Percentiles rank a stretch among this genome's conserved stretches.
Evolutionary conservation across 2,888 invertebrate species (phyloP).

Genomic region (Punctoribates punctum): DNA sequence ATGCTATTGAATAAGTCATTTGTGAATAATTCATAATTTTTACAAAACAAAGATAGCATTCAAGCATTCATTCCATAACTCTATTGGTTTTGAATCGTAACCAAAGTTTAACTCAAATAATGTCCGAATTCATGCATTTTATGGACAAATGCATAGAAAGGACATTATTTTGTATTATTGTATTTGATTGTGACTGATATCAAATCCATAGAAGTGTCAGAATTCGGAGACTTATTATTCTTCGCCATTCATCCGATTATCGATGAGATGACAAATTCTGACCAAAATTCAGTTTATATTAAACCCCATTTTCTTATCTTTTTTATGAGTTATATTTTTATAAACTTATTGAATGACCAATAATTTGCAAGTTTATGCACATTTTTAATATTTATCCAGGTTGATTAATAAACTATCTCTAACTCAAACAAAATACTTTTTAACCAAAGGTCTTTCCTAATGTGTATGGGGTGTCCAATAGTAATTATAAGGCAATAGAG

Average conservation of each 20-base stretch:
- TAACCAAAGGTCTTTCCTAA: slow-evolving; percentile 22
- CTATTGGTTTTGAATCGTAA: background rate
- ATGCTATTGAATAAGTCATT: background rate
- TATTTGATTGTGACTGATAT: background rate
- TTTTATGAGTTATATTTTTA: slow-evolving; percentile 33
- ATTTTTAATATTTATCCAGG: slow-evolving; percentile 26
- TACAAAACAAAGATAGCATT: background rate
- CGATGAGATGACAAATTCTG: background rate
- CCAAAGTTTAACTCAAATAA: background rate
- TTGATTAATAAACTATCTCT: background rate
- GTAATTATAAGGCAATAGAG: background rate
- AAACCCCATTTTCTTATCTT: slow-evolving; percentile 15
- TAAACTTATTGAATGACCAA: slow-evolving; percentile 15
- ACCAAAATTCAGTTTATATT: background rate
- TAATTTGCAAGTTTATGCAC: slow-evolving; percentile 21
- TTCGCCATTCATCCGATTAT: background rate
- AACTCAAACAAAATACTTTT: background rate
- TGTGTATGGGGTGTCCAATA: slow-evolving; percentile 27
- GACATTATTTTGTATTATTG: background rate
- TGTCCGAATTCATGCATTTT: background rate
- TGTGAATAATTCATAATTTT: too few relatives aligned
- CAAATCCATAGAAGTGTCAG: background rate
- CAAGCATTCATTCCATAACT: background rate
- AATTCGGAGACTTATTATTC: background rate
- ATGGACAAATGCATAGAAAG: background rate